A percentile compares a stretch with the other conserved stretches of the same genome.
These are phyloP conservation scores for Albula glossodonta DNA, from an alignment of 2,113 vertebrate genomes.

Conservation along the genomic window DNA sequence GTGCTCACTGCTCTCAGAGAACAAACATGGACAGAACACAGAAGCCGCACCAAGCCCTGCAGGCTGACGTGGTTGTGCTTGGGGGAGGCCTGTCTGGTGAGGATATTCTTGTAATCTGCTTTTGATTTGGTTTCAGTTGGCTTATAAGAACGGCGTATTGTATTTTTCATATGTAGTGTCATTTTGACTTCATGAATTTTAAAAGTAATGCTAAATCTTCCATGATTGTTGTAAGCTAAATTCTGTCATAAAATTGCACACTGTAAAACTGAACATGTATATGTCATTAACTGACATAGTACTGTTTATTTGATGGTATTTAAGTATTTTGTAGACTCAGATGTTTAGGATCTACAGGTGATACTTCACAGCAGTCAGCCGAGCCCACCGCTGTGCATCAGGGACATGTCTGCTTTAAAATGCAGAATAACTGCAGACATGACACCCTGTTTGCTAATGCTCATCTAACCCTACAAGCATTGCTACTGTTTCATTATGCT, in stretches of 20 bases:
- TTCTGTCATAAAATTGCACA: neutral
- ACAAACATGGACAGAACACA: conserved; percentile 20
- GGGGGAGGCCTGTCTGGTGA: conserved; percentile 29
- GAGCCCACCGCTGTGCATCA: neutral
- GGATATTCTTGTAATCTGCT: neutral
- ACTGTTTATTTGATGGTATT: neutral
- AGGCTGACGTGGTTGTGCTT: conserved; percentile 22
- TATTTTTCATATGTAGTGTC: neutral
- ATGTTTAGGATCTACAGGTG: neutral
- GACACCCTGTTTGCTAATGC: neutral
- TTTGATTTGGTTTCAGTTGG: neutral
- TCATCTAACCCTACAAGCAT: neutral
- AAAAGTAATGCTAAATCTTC: neutral
- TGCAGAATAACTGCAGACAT: neutral
- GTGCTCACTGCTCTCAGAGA: neutral
- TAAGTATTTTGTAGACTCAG: neutral
- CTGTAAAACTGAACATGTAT: neutral
- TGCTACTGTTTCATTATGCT: neutral
- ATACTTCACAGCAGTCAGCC: neutral
- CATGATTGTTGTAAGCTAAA: neutral
- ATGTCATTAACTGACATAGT: neutral
- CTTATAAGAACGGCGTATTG: neutral
- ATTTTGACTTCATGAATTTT: neutral
- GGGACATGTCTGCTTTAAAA: neutral
- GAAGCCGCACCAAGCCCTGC: conserved; percentile 1